Percentiles rank a stretch among this genome's conserved stretches.
These are phyloP conservation scores for Falco peregrinus DNA, from an alignment of 2,797 vertebrate genomes.

Conservation along the genomic window DNA sequence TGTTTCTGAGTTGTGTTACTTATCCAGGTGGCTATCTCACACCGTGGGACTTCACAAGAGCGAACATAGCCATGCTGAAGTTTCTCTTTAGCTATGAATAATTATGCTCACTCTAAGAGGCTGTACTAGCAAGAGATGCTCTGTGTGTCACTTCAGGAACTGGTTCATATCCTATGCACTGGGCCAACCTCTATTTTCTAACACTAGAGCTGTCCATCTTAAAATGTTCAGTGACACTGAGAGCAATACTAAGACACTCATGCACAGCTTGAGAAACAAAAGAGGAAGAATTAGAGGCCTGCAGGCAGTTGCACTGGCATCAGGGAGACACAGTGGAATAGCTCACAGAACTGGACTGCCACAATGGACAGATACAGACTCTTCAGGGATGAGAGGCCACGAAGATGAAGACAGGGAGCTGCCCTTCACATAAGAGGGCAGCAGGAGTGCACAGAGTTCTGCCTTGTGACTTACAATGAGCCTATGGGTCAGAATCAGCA, in stretches of 20 bases:
- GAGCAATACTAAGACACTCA: background rate
- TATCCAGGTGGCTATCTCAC: background rate
- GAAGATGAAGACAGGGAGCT: background rate
- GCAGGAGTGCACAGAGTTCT: background rate
- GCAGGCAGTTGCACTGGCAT: background rate
- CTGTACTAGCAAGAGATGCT: background rate
- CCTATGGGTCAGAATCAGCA: background rate
- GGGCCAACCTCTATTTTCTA: background rate
- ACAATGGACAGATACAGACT: background rate
- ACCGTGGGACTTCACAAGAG: background rate
- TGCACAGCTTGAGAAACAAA: background rate
- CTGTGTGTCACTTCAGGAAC: background rate
- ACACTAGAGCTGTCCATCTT: background rate
- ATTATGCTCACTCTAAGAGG: background rate
- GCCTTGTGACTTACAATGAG: accelerated
- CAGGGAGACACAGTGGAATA: background rate
- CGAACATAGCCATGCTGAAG: background rate
- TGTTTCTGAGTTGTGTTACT: background rate
- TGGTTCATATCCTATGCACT: background rate
- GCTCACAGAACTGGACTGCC: accelerated
- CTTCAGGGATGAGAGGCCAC: background rate
- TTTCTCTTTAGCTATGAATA: background rate
- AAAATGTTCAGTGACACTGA: background rate
- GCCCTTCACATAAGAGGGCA: background rate
- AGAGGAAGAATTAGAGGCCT: background rate